phyloP scores from a whole-genome alignment of 2,113 vertebrate species.

The Telmatochromis bifrenatus region DNA sequence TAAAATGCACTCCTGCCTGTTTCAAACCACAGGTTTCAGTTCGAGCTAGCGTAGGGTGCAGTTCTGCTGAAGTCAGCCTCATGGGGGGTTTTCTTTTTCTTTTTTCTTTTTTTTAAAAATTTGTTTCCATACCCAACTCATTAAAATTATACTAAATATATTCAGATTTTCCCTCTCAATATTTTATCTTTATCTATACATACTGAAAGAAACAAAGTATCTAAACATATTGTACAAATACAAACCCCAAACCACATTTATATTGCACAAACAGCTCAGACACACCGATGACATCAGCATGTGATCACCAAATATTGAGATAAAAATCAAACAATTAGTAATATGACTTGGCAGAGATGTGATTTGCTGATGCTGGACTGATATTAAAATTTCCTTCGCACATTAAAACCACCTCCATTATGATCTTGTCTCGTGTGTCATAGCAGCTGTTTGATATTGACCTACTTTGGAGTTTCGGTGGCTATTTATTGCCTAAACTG shows the following conservation, averaged over 20 bases:
- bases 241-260: not conserved
- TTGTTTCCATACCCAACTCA: not conserved
- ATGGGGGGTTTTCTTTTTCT: not conserved
- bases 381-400: not conserved
- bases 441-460: not conserved
- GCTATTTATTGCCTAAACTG: not conserved
- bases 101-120: not conserved
- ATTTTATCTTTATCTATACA: not conserved
- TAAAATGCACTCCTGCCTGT: not conserved
- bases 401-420: not conserved
- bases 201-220: not conserved
- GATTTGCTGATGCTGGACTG: not conserved
- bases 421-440: not conserved
- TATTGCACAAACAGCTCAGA: not conserved
- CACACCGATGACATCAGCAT: not conserved
- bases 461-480: not conserved
- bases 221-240: not conserved
- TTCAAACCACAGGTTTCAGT: slow-evolving; percentile 31
- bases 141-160: not conserved
- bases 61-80: not conserved
- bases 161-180: not conserved
- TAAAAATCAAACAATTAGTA: not conserved
- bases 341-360: not conserved
- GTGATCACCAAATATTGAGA: not conserved
- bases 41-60: not conserved